Base-by-base conservation (phyloP, 2,888 invertebrate species). In the Coronaproctus castanopsis region DNA sequence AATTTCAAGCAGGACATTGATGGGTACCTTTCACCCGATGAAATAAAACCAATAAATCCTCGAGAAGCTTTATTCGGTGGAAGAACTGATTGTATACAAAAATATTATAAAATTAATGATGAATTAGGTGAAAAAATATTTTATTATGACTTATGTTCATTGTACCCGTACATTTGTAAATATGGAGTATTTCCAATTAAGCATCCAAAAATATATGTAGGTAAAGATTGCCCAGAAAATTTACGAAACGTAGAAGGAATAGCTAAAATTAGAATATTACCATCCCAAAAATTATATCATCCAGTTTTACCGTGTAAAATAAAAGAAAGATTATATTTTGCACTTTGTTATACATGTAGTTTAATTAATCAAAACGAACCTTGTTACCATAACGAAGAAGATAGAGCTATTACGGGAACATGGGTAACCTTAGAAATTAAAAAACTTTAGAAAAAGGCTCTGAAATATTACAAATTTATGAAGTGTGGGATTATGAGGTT, bases 171-270 rank as follows among this genome's bases (percentile, higher is more conserved):
- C 48, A 64, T 65, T 18, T 61, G 62, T 57, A 65, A 52, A 62
- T 65, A 63, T 58, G 63, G 64, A 61, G 54, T 57, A 23, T 65
- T 63, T 60, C 65, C 66, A 18, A 57, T 64, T 23, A 63, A 62
- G 36, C 64, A 66, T 58, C 65, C 64, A 54, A 59, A 56, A 57
- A 64, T 63, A 59, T 63, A 65, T 57, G 58, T n/a, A 24, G 61
- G 62, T 49, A 65, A 64, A 52, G 21, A 55, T 50, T 57, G 14
- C 51, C 64, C 64, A 61, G 58, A 66, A 62, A 52, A 63, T n/a
- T n/a, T n/a, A n/a, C n/a, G n/a, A 57, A 53, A 62, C 18, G 65
- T 64, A 64, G 65, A 63, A 60, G 65, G 65, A 23, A 58, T 66
- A 57, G 62, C 65, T 56, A 65, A 63, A 61, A 65, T 64, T 62